These are phyloP conservation scores for Lycodopsis pacificus DNA, from an alignment of 2,797 vertebrate genomes.

Conservation along the genomic window DNA sequence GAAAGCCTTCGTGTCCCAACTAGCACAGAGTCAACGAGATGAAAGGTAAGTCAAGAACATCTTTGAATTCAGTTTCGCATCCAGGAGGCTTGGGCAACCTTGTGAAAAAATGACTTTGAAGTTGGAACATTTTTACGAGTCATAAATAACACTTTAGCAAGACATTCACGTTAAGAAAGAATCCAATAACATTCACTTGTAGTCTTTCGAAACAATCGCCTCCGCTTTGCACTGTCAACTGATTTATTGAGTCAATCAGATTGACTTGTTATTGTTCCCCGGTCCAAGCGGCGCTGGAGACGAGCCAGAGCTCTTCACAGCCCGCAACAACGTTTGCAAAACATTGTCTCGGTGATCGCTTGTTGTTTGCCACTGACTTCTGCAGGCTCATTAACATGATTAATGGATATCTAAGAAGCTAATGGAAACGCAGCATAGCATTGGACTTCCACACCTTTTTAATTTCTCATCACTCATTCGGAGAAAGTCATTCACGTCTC, in stretches of 20 bases:
- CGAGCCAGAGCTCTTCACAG: slow-evolving; percentile 52
- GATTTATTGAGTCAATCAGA: slow-evolving; percentile 45
- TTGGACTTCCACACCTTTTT: slow-evolving; percentile 53
- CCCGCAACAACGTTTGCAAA: slow-evolving; percentile 45
- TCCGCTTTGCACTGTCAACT: slow-evolving; percentile 52
- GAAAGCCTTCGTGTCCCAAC: slow-evolving; percentile 37
- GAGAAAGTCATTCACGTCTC: slow-evolving; percentile 34
- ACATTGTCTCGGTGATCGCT: slow-evolving; percentile 48
- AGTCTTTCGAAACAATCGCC: slow-evolving; percentile 47
- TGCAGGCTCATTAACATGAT: slow-evolving; percentile 64
- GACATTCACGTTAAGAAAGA: slow-evolving; percentile 30
- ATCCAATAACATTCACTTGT: slow-evolving; percentile 32
- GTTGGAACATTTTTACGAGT: slow-evolving; percentile 48
- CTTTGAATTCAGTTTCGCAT: slow-evolving; percentile 49
- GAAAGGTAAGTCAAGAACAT: slow-evolving; percentile 41
- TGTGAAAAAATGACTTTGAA: slow-evolving; percentile 41
- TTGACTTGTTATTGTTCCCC: slow-evolving; percentile 61
- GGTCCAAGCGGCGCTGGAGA: slow-evolving; percentile 48
- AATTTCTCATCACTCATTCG: slow-evolving; percentile 57
- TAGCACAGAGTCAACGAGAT: slow-evolving; percentile 33
- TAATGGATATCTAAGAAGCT: slow-evolving; percentile 57
- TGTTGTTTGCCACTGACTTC: slow-evolving; percentile 54
- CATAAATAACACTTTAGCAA: slow-evolving; percentile 61
- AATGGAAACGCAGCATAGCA: slow-evolving; percentile 59
- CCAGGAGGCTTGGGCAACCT: slow-evolving; percentile 43